Evolutionary conservation across 2,113 vertebrate genomes (phyloP).

Genomic region (Pelvicachromis taeniatus): DNA sequence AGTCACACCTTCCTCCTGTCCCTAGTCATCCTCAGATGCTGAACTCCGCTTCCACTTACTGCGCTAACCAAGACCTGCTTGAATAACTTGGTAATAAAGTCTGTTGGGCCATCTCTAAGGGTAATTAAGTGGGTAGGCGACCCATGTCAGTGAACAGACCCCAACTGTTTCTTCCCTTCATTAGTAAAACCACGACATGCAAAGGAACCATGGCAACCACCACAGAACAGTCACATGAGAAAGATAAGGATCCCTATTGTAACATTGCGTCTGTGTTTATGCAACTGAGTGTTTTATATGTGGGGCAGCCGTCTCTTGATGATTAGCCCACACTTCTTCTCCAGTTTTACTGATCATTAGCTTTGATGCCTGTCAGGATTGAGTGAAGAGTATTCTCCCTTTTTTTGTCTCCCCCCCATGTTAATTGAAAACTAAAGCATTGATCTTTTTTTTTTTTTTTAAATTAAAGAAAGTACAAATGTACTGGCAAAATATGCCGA

Average conservation of each 20-base stretch:
- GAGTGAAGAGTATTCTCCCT: not conserved
- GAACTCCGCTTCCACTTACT: not conserved
- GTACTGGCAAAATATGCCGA: not conserved
- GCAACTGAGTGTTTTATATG: not conserved
- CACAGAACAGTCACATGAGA: constrained; percentile 13
- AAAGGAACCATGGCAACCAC: constrained; percentile 56
- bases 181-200: constrained; percentile 58
- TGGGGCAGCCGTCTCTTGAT: not conserved
- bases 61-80: not conserved
- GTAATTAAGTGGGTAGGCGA: constrained; percentile 7
- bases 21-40: not conserved
- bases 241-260: not conserved
- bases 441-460: not conserved
- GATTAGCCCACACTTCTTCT: not conserved
- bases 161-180: constrained; percentile 47
- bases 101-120: not conserved
- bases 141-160: constrained; percentile 38
- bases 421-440: not conserved
- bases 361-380: not conserved
- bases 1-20: not conserved
- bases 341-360: not conserved
- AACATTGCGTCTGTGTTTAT: not conserved
- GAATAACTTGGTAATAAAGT: not conserved
- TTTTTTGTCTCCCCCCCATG: not conserved
- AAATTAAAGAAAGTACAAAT: not conserved